Base-by-base conservation (phyloP, 2,113 vertebrate species). In the Lepisosteus oculatus region DNA sequence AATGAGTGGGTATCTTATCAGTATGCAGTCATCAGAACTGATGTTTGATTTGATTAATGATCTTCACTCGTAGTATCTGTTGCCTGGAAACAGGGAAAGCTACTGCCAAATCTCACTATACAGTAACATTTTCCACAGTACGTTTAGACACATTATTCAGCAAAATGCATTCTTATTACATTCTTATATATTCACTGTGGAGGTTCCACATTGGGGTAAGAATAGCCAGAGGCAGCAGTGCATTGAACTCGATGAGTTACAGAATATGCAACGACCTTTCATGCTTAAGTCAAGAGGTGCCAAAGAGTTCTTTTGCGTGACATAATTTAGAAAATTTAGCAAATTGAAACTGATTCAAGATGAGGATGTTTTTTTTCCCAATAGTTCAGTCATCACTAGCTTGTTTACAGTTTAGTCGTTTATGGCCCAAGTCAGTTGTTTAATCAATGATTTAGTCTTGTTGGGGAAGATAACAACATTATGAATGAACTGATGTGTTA, bases 1-100 rank as follows among this genome's bases (percentile, higher is more conserved):
- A 71, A 63, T 45, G 43, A 64, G 54, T 64, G 59, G 29, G 61
- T 54, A 44, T 29, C 43, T 45, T 44, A 71, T 71, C 69, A 64
- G 69, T 64, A 62, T 64, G 57, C 69, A 51, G 69, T 47, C 41
- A 61, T 42, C 62, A 14, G 47, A 71, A 71, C 64, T 71, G 64
- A 17, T 54, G 62, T 61, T 61, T 64, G 56, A 54, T 71, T 43
- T 71, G 69, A 71, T 71, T 71, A 61, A 71, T 71, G 61, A 47
- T 17, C 43, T 51, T 71, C 61, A 55, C 62, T 65, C 12, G 6
- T 12, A 29, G 29, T 29, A 29, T 29, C 29, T 29, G 29, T 29
- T 29, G 29, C 62, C 11, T 43, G 42, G 62, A 65, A 65, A 12
- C 44, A 11, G 41, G 42, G 41, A 43, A 7, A 43, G 11, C 42